phyloP scores from a whole-genome alignment of 2,113 vertebrate genomes.

The Nestor notabilis region DNA sequence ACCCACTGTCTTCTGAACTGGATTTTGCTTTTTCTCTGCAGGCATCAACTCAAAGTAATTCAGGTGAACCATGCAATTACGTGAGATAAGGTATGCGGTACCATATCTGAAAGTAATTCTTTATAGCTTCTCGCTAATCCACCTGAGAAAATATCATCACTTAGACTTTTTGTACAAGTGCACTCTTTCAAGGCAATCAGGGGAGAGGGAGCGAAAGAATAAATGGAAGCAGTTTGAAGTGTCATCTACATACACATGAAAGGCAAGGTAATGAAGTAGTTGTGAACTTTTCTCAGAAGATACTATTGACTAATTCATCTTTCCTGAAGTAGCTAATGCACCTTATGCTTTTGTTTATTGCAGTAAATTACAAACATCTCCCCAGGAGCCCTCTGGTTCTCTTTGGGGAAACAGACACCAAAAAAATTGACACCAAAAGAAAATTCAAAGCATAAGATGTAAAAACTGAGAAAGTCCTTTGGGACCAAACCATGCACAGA shows the following conservation, averaged over 20 bases:
- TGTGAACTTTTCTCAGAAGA: constrained; percentile 17
- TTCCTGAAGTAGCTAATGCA: constrained; percentile 59
- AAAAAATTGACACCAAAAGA: constrained; percentile 26
- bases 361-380: background rate
- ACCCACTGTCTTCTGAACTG: background rate
- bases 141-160: background rate
- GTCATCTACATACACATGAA: constrained; percentile 19
- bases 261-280: constrained; percentile 11
- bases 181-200: background rate
- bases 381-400: background rate
- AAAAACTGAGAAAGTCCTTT: constrained; percentile 15
- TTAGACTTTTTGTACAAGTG: constrained; percentile 4
- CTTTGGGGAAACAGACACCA: constrained; percentile 15
- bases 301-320: constrained; percentile 34
- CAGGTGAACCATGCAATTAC: background rate
- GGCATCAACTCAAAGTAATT: background rate
- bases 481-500: background rate
- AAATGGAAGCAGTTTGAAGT: background rate
- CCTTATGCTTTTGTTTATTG: constrained; percentile 63
- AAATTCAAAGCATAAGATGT: background rate
- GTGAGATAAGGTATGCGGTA: background rate
- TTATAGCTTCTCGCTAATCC: background rate
- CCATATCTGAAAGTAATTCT: constrained; percentile 7
- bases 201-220: background rate
- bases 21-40: background rate